Conservation (phyloP, 2,797 vertebrate genomes). For the Esox masquinongy region DNA sequence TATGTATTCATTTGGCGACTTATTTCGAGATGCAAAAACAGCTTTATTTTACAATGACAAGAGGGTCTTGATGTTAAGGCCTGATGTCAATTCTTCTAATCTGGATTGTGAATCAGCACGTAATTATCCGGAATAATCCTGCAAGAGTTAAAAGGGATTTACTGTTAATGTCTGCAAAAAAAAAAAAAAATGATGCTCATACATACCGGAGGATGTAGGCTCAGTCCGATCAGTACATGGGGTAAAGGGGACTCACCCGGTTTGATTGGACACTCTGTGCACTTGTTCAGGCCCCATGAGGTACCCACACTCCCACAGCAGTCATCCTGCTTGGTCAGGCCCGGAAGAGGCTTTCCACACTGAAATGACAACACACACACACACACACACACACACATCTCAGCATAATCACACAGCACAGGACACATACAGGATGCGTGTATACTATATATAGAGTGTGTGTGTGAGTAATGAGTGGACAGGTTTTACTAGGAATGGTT, state of each 20-base stretch:
- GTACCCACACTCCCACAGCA: constrained; percentile 92
- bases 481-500: neutral
- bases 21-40: constrained; percentile 41
- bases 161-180: neutral
- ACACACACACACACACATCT: constrained; percentile 29
- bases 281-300: constrained; percentile 86
- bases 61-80: constrained; percentile 10
- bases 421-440: constrained; percentile 16
- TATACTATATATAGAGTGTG: neutral
- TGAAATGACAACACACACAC: constrained; percentile 60
- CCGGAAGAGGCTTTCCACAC: constrained; percentile 89
- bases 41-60: constrained; percentile 34
- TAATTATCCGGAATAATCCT: constrained; percentile 23
- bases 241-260: constrained; percentile 55
- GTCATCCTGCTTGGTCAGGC: constrained; percentile 89
- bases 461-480: neutral
- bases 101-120: constrained; percentile 22
- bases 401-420: constrained; percentile 23
- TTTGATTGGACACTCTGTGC: constrained; percentile 84
- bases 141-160: constrained; percentile 18
- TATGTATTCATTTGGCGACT: constrained; percentile 63
- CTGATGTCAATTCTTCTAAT: constrained; percentile 18
- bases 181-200: neutral
- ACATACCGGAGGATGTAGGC: neutral
- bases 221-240: constrained; percentile 5